phyloP scores from a whole-genome alignment of 2,113 vertebrate genomes.

The Odontesthes bonariensis region DNA sequence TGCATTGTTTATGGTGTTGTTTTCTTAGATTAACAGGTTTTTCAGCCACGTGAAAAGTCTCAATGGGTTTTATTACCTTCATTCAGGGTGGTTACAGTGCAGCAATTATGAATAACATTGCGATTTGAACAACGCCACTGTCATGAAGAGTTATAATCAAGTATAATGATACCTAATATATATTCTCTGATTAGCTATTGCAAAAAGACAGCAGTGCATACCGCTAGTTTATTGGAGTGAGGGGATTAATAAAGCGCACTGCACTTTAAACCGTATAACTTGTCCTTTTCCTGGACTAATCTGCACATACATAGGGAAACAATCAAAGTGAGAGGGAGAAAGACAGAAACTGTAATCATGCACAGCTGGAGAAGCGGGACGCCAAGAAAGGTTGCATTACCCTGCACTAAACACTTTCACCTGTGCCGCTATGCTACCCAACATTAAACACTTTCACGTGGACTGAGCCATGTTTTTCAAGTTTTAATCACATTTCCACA shows the following conservation, averaged over 20 bases:
- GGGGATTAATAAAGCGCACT: conserved; percentile 32
- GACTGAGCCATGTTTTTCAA: conserved; percentile 30
- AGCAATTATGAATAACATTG: neutral
- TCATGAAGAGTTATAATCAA: neutral
- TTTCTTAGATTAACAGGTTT: conserved; percentile 1
- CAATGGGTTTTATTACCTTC: conserved; percentile 1
- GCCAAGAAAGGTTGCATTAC: conserved; percentile 64
- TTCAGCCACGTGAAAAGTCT: neutral
- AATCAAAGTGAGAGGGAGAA: conserved; percentile 66
- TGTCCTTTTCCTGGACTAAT: conserved; percentile 89
- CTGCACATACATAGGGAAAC: conserved; percentile 87
- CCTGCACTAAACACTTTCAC: conserved; percentile 78
- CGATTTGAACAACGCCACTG: conserved; percentile 9
- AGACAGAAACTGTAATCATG: conserved; percentile 65
- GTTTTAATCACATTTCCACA: conserved; percentile 58
- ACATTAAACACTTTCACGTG: conserved; percentile 75
- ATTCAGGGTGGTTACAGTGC: neutral
- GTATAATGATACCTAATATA: conserved; percentile 11
- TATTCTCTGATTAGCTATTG: conserved; percentile 23
- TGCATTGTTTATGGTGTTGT: neutral
- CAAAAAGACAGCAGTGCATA: neutral
- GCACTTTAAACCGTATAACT: conserved; percentile 73
- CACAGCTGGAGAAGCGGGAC: conserved; percentile 72
- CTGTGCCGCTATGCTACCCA: conserved; percentile 62
- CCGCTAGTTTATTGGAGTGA: conserved; percentile 9